Percentiles rank a stretch among this genome's conserved stretches.
Conservation (phyloP, 2,113 vertebrate species). For the Zosterops hypoxanthus region DNA sequence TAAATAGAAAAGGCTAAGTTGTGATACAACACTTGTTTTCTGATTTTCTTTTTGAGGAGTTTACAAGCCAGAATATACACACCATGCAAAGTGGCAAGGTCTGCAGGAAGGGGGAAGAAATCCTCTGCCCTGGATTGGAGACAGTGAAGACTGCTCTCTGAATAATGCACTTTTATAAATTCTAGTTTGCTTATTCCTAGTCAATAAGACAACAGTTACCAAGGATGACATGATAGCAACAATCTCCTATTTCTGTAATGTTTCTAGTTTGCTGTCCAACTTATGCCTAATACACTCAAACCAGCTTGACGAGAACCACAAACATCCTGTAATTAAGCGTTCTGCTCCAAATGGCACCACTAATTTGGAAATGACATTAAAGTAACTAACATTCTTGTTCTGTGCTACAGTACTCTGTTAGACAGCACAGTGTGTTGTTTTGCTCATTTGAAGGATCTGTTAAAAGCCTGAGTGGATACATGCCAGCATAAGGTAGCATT, state of each 20-base stretch:
- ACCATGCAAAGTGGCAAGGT: background rate
- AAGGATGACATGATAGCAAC: background rate
- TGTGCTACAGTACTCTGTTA: background rate
- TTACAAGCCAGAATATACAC: background rate
- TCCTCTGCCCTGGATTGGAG: background rate
- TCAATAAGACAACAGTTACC: background rate
- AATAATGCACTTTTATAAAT: background rate
- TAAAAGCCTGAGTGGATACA: conserved; percentile 10
- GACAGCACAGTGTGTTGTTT: background rate
- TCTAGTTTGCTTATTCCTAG: background rate
- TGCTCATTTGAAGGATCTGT: background rate
- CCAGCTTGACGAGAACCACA: conserved; percentile 27
- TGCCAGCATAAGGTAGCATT: background rate
- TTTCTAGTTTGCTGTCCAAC: conserved; percentile 14
- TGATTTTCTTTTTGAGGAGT: background rate
- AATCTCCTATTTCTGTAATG: background rate
- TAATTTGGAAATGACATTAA: background rate
- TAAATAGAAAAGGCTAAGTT: background rate
- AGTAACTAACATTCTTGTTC: background rate
- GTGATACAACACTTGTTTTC: background rate
- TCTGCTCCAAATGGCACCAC: conserved; percentile 41
- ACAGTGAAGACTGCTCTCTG: background rate
- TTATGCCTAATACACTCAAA: background rate
- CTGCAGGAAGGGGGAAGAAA: background rate
- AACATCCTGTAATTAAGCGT: conserved; percentile 38